Conservation (phyloP, 1,140 invertebrate species). For the Cyclina sinensis region DNA sequence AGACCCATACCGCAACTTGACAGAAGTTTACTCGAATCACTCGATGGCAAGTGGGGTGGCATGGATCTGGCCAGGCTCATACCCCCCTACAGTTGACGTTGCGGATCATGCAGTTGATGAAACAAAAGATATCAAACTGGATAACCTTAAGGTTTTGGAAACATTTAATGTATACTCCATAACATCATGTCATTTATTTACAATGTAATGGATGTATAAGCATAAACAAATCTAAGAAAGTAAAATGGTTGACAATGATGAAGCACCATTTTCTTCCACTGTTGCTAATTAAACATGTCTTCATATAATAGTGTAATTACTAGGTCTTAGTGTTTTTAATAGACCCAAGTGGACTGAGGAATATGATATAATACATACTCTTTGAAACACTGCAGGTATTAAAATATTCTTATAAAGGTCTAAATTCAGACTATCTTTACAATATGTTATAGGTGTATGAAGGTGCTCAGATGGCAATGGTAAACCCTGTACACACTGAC, state of each 20-base stretch:
- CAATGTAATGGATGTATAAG: background rate
- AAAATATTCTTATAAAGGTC: too few species aligned
- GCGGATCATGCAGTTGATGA: background rate
- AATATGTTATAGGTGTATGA: slow-evolving; percentile 73
- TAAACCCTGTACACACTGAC: slow-evolving; percentile 53
- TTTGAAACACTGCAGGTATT: too few species aligned
- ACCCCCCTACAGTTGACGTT: slow-evolving; percentile 70
- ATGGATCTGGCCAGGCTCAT: slow-evolving; percentile 75
- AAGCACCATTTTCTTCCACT: too few species aligned
- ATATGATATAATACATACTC: too few species aligned
- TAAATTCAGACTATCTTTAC: too few species aligned
- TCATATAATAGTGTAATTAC: too few species aligned
- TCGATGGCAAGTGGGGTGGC: slow-evolving; percentile 69
- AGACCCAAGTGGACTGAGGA: too few species aligned
- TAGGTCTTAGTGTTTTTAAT: too few species aligned
- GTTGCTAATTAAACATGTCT: too few species aligned
- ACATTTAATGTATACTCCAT: background rate
- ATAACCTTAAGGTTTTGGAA: slow-evolving; percentile 53
- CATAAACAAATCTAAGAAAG: too few species aligned
- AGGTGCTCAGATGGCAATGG: slow-evolving; percentile 75
- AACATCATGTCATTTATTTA: background rate
- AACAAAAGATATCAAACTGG: slow-evolving; percentile 36
- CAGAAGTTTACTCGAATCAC: slow-evolving; percentile 66
- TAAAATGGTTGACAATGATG: too few species aligned
- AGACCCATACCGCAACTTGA: slow-evolving; percentile 70